Percentiles rank a stretch among this genome's conserved stretches.
These are phyloP conservation scores for Porites rus DNA, from an alignment of 92 coral and sea anemone species.

Conservation along the genomic window DNA sequence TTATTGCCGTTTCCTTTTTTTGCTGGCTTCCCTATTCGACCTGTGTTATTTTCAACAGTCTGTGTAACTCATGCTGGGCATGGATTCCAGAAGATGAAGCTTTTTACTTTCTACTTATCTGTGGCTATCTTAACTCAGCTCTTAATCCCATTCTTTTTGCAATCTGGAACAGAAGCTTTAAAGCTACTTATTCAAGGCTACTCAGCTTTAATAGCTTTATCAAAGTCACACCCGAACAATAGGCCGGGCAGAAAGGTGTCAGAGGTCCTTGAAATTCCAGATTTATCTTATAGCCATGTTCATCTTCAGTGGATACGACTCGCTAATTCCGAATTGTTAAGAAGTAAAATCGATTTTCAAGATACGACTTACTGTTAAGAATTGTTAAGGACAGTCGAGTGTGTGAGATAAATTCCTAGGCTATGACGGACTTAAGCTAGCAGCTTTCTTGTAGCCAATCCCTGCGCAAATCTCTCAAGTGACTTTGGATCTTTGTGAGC, in stretches of 20 bases:
- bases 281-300: neutral
- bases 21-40: slow-evolving; percentile 75
- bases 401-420: too few species aligned
- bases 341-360: neutral
- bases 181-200: slow-evolving; percentile 51
- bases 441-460: too few species aligned
- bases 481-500: too few species aligned
- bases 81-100: slow-evolving; percentile 32
- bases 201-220: slow-evolving; percentile 4
- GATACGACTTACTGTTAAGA: neutral
- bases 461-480: too few species aligned
- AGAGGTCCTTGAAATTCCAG: slow-evolving; percentile 5
- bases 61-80: slow-evolving; percentile 22
- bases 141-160: slow-evolving; percentile 78
- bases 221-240: neutral
- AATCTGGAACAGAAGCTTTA: slow-evolving; percentile 71
- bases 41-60: slow-evolving; percentile 40
- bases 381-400: too few species aligned
- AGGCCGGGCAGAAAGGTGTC: slow-evolving; percentile 33
- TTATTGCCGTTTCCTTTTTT: slow-evolving; percentile 66
- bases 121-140: slow-evolving; percentile 78
- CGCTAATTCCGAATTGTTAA: neutral
- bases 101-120: slow-evolving; percentile 55
- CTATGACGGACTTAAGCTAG: too few species aligned
- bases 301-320: neutral